Evolutionary conservation across 2,113 vertebrate species (phyloP).

Genomic region (Cyprinus carpio): DNA sequence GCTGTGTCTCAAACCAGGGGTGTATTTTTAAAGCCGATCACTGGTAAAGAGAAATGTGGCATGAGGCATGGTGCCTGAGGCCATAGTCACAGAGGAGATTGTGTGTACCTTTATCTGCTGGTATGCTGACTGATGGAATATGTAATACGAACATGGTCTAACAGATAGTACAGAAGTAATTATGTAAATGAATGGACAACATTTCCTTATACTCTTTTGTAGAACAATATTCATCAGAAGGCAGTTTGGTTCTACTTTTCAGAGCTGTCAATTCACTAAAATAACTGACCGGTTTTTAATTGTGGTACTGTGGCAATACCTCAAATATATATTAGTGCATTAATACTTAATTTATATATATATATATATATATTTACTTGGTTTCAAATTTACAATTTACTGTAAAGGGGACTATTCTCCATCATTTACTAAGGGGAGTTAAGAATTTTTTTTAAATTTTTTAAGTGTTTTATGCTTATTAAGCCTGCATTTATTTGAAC

Average conservation of each 20-base stretch:
- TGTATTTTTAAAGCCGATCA: constrained; percentile 57
- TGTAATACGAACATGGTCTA: neutral
- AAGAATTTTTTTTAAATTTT: neutral
- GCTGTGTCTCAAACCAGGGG: constrained; percentile 45
- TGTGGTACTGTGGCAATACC: no score
- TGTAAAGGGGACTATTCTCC: neutral
- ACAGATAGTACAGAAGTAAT: neutral
- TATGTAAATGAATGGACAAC: neutral
- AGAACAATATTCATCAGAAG: neutral
- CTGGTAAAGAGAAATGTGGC: constrained; percentile 40
- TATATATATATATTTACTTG: no score
- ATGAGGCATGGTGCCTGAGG: constrained; percentile 35
- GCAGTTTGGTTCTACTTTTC: neutral
- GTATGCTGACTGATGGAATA: constrained; percentile 13
- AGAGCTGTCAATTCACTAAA: neutral
- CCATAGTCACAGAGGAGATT: constrained; percentile 26
- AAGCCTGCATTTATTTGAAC: no score
- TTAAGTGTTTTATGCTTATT: neutral
- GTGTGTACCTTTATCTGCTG: constrained; percentile 9
- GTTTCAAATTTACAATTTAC: no score
- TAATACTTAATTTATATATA: no score
- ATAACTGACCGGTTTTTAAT: neutral
- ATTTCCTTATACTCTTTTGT: neutral
- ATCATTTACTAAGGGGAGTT: neutral
- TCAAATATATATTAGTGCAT: neutral